Evolutionary conservation across 2,888 invertebrate species (phyloP).

Genomic region (Tachina lurida): DNA sequence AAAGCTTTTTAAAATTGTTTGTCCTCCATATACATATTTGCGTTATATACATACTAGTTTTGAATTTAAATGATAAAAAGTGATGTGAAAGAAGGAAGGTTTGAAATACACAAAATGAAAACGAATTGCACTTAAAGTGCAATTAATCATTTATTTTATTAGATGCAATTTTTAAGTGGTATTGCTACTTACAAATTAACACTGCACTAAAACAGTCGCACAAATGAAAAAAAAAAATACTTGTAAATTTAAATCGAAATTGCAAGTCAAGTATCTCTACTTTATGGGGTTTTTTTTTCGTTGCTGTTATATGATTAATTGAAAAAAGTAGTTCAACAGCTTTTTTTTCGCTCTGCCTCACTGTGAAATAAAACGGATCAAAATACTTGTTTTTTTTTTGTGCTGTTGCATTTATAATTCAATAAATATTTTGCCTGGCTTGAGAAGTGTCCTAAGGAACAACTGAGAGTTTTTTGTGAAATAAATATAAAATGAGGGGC

Average conservation of each 20-base stretch:
- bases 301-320: slow-evolving; percentile 57
- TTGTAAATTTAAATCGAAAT: slow-evolving; percentile 33
- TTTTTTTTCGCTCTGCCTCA: slow-evolving; percentile 28
- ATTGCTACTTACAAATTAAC: slow-evolving; percentile 67
- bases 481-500: too few relatives aligned
- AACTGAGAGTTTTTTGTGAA: not conserved
- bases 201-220: slow-evolving; percentile 37
- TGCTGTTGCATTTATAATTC: slow-evolving; percentile 30
- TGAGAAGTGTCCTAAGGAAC: slow-evolving; percentile 16
- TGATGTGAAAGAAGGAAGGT: slow-evolving; percentile 26
- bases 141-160: slow-evolving; percentile 72
- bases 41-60: slow-evolving; percentile 34
- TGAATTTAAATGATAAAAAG: slow-evolving; percentile 41
- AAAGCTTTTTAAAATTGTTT: not conserved
- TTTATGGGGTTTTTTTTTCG: slow-evolving; percentile 6
- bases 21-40: not conserved
- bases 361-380: slow-evolving; percentile 48
- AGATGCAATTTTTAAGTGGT: slow-evolving; percentile 68
- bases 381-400: slow-evolving; percentile 30
- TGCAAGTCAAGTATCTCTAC: slow-evolving; percentile 32
- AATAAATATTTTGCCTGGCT: slow-evolving; percentile 29
- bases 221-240: not conserved
- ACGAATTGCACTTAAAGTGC: slow-evolving; percentile 64
- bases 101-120: not conserved
- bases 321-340: slow-evolving; percentile 66